Evolutionary conservation across 2,888 invertebrate genomes (phyloP).

Genomic region (Oithona nana): DNA sequence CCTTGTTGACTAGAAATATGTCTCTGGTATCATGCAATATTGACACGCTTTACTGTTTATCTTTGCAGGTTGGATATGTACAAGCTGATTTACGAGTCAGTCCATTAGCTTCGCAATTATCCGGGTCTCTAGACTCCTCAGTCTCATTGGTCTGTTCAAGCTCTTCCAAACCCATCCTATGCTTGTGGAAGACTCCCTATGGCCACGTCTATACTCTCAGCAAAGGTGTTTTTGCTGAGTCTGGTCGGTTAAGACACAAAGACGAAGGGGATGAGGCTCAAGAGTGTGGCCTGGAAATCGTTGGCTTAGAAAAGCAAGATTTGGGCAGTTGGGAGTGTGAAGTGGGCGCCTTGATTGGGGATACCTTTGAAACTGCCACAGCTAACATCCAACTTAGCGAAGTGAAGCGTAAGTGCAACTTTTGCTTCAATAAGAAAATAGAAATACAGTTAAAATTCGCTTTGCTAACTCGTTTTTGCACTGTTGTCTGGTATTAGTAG

Average conservation of each 20-base stretch:
- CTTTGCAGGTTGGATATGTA: not conserved
- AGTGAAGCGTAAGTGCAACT: not conserved
- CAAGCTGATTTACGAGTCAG: not conserved
- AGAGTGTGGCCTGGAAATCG: conserved; percentile 4
- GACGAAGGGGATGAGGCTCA: not conserved
- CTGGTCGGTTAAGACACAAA: conserved; percentile 3
- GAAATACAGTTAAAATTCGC: too few species aligned
- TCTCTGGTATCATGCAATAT: too few species aligned
- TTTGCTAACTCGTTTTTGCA: not conserved
- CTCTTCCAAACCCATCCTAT: not conserved
- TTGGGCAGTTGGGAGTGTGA: conserved; percentile 9
- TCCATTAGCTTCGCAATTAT: not conserved
- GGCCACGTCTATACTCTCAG: conserved; percentile 9
- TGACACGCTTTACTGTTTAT: too few species aligned
- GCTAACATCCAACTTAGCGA: not conserved
- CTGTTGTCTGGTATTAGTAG: not conserved
- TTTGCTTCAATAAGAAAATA: too few species aligned
- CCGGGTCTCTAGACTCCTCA: not conserved
- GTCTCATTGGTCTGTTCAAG: not conserved
- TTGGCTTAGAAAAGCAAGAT: not conserved
- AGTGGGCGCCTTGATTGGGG: conserved; percentile 1
- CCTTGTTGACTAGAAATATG: too few species aligned
- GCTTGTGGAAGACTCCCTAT: conserved; percentile 9
- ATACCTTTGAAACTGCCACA: not conserved
- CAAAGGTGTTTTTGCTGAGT: conserved; percentile 7